Base-by-base conservation (phyloP, 2,113 vertebrate genomes). In the Heterotilapia buettikoferi region DNA sequence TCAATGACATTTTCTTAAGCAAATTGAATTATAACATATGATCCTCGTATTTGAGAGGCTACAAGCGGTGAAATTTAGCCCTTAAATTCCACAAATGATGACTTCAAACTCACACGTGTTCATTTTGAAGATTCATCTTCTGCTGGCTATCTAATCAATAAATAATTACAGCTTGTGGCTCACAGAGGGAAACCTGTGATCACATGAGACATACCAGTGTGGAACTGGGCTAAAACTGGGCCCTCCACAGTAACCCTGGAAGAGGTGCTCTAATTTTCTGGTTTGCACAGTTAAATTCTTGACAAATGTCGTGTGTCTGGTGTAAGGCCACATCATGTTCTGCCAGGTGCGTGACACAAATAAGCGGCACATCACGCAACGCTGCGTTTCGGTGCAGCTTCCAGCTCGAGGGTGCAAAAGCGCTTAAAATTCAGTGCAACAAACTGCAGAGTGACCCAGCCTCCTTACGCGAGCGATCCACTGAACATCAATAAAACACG, bases 271-370 rank as follows among this genome's bases (percentile, higher is more conserved):
- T 2, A 13, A n/a, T 13, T 18, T 18, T 50, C 19, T 21, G 21
- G 19, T 9, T 5, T 29, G 21, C 43, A 19, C 78, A 38, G 18
- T 21, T 21, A 6, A 2, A 38, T 12, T 56, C 24, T 16, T 19
- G 14, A 33, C 8, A 10, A 6, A 16, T 53, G 29, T 33, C 36
- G 6, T 6, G 2, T 6, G 26, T 54, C 3, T 31, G 21, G 16
- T 10, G 16, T 13, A 3, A 83, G 57, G 66, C 45, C 71, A 5
- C 33, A 50, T 85, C 21, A 21, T 9, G 13, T 56, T 2, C 12
- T 29, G 68, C 54, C 85, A 91, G 87, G 82, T 91, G 91, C 87
- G 47, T 29, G 87, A 47, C 53, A 82, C 84, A 80, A 33, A 87
- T 82, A 68, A n/a, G 9, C 29, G 19, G 40, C 83, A 57, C 80